A percentile compares a stretch with the other conserved stretches of the same genome.
Evolutionary conservation across 1,140 invertebrate genomes (phyloP).

Genomic region (Penaeus chinensis): DNA sequence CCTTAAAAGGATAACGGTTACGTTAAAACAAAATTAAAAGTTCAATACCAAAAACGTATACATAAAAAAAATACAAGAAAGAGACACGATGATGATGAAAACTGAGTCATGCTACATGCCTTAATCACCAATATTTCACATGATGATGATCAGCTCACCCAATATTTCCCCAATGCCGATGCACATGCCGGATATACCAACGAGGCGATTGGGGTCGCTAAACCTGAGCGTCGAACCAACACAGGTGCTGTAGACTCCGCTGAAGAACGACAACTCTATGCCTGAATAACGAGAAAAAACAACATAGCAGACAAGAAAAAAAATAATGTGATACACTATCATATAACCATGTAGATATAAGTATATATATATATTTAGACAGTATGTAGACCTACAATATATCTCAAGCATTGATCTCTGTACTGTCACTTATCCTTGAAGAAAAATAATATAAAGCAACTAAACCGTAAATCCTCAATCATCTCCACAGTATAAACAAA

Average conservation of each 20-base stretch:
- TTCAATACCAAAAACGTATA: neutral
- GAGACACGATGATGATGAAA: neutral
- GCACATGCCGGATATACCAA: constrained; percentile 92
- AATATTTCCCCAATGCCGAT: constrained; percentile 93
- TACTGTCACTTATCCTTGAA: no score
- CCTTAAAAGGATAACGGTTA: constrained; percentile 70
- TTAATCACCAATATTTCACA: neutral
- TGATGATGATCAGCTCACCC: constrained; percentile 71
- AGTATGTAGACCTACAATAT: no score
- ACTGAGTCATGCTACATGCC: neutral
- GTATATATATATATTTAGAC: no score
- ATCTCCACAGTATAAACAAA: no score
- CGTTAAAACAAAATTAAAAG: neutral
- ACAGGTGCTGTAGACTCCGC: constrained; percentile 85
- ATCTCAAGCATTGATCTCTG: no score
- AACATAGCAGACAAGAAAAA: no score
- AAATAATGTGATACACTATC: no score
- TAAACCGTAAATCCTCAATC: no score
- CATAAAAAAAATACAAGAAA: neutral
- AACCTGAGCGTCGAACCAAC: constrained; percentile 65
- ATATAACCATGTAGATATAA: no score
- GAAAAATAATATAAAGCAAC: no score
- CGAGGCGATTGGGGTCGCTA: constrained; percentile 80
- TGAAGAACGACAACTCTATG: constrained; percentile 92
- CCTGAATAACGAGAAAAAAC: constrained; percentile 72